These are phyloP conservation scores for Bos indicus DNA, from an alignment of 2,113 vertebrate genomes.

Conservation along the genomic window DNA sequence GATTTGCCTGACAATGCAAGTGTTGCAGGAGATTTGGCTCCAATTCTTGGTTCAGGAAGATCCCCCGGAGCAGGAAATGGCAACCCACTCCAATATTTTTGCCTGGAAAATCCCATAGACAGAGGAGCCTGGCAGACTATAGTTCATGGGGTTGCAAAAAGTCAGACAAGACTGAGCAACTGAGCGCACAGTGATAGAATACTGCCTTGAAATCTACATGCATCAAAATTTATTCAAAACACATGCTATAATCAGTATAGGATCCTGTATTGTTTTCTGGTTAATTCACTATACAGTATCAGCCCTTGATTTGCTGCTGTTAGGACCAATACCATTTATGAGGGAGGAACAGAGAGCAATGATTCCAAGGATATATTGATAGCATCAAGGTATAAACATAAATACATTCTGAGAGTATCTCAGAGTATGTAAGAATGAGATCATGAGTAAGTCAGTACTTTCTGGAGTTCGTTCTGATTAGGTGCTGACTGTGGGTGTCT, in stretches of 20 bases:
- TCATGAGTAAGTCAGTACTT: not conserved
- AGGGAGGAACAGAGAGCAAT: rapidly evolving
- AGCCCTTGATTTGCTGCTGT: not conserved
- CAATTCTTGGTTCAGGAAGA: not conserved
- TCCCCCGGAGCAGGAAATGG: not conserved
- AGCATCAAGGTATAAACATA: not conserved
- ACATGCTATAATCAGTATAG: not conserved
- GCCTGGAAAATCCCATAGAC: not conserved
- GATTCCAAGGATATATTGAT: not conserved
- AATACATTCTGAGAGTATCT: not conserved
- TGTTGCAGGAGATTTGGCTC: not conserved
- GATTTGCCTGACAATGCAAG: not conserved
- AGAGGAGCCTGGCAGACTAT: not conserved
- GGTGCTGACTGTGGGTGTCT: not conserved
- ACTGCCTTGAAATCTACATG: not conserved
- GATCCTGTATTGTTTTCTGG: not conserved
- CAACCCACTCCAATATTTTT: not conserved
- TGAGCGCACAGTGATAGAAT: not conserved
- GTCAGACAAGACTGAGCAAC: not conserved
- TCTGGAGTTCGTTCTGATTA: not conserved
- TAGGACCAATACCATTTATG: not conserved
- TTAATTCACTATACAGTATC: not conserved
- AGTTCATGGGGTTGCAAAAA: not conserved
- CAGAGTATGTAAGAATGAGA: not conserved
- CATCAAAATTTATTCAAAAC: not conserved